These are phyloP conservation scores for Trichechus manatus DNA, from an alignment of 2,113 vertebrate genomes.

Conservation along the genomic window DNA sequence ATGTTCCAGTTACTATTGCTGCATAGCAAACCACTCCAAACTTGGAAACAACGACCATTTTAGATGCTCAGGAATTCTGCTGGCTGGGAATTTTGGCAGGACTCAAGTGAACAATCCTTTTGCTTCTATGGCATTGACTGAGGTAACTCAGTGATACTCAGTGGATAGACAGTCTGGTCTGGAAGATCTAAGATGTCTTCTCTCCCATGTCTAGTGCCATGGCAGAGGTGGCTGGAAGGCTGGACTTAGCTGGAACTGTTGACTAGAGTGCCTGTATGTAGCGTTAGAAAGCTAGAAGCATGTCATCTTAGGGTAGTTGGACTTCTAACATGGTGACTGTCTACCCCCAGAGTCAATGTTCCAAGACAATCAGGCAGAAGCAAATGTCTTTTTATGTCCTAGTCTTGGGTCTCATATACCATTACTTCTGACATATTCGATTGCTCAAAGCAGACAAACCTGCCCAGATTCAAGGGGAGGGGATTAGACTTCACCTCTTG, in stretches of 20 bases:
- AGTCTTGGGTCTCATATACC: background rate
- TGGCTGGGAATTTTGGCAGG: background rate
- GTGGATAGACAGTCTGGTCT: background rate
- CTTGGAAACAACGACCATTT: background rate
- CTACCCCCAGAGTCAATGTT: background rate
- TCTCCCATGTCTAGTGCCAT: background rate
- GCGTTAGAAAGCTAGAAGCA: background rate
- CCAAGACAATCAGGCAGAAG: background rate
- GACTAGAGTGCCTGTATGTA: rapidly evolving
- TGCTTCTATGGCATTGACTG: background rate
- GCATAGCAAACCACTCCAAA: background rate
- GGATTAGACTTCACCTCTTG: background rate
- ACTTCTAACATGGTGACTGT: background rate
- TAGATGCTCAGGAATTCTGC: constrained; percentile 8
- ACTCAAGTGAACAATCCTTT: background rate
- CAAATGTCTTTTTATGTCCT: background rate
- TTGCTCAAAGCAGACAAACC: background rate
- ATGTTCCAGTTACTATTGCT: constrained; percentile 23
- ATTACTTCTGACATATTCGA: background rate
- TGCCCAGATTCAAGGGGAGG: background rate
- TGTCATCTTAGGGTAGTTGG: background rate
- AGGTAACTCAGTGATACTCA: background rate
- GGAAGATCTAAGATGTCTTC: background rate
- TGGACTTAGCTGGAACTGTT: background rate
- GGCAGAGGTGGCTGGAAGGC: background rate